A percentile compares a stretch with the other conserved stretches of the same genome.
Evolutionary conservation across 2,888 invertebrate genomes (phyloP).

Genomic region (Mimas tiliae): DNA sequence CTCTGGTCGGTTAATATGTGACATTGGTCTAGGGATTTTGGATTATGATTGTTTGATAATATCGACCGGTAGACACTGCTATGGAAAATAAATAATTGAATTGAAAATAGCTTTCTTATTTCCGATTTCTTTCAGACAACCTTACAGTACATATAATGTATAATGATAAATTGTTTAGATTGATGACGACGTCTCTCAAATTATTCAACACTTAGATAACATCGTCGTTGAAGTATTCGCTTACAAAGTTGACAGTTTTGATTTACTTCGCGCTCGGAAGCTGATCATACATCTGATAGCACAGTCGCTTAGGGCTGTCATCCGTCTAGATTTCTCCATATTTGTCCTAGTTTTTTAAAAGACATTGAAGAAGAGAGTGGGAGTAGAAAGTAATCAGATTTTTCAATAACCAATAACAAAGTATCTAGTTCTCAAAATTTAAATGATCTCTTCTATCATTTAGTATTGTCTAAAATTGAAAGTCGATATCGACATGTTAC

Average conservation of each 20-base stretch:
- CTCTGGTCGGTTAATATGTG: too few species aligned
- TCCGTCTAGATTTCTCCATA: background rate
- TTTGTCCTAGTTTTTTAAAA: background rate
- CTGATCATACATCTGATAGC: background rate
- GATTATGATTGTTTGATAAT: background rate
- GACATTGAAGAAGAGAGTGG: background rate
- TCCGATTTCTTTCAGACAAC: background rate
- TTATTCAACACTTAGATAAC: slow-evolving; percentile 12
- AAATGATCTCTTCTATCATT: too few species aligned
- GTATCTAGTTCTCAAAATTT: too few species aligned
- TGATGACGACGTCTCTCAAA: too few species aligned
- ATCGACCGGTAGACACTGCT: background rate
- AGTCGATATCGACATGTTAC: too few species aligned
- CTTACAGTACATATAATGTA: background rate
- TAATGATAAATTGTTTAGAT: background rate
- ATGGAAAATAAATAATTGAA: background rate
- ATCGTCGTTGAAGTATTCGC: slow-evolving; percentile 7
- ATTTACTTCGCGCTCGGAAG: slow-evolving; percentile 7
- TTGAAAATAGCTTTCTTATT: background rate
- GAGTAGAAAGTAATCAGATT: background rate
- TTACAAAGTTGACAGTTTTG: background rate
- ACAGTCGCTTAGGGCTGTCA: background rate
- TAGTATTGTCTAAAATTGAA: too few species aligned
- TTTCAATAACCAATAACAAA: too few species aligned
- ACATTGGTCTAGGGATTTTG: background rate